Evolutionary conservation across 2,888 invertebrate genomes (phyloP).

Genomic region (Teleogryllus oceanicus): DNA sequence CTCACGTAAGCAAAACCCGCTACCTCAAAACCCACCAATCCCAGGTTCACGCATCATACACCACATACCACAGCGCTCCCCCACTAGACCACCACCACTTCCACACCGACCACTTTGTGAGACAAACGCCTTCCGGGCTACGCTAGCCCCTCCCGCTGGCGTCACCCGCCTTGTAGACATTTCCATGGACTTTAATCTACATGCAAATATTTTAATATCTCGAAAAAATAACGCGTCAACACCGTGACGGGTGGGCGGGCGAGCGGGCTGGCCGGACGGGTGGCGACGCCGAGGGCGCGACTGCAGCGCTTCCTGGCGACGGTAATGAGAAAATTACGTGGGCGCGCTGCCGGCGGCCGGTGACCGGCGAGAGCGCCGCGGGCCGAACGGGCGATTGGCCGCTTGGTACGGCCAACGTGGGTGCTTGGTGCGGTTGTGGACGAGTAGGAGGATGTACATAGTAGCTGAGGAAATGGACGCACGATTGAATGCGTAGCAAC

Average conservation of each 20-base stretch:
- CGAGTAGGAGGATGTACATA: too few relatives aligned
- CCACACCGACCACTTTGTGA: too few relatives aligned
- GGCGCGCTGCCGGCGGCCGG: not conserved
- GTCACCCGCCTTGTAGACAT: conserved; percentile 7
- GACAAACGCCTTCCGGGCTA: too few relatives aligned
- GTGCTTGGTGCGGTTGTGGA: too few relatives aligned
- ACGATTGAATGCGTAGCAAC: too few relatives aligned
- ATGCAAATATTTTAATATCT: conserved; percentile 11
- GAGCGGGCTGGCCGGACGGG: too few relatives aligned
- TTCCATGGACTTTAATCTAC: conserved; percentile 9
- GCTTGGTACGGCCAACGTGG: not conserved
- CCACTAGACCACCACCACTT: too few relatives aligned
- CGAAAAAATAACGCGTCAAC: conserved; percentile 18
- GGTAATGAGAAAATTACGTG: not conserved
- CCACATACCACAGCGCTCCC: too few relatives aligned
- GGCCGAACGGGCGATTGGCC: not conserved
- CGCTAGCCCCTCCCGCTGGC: not conserved
- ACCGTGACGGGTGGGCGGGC: not conserved
- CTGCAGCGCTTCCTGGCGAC: conserved; percentile 6
- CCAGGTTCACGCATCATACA: too few relatives aligned
- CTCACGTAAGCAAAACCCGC: too few relatives aligned
- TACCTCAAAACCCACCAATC: too few relatives aligned
- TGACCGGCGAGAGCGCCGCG: not conserved
- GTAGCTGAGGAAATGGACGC: too few relatives aligned
- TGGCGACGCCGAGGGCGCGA: not conserved